Evolutionary conservation across 2,888 invertebrate species (phyloP), one percentile per base, ranked within the genome.

Genomic region (Pimpla rufipes): DNA sequence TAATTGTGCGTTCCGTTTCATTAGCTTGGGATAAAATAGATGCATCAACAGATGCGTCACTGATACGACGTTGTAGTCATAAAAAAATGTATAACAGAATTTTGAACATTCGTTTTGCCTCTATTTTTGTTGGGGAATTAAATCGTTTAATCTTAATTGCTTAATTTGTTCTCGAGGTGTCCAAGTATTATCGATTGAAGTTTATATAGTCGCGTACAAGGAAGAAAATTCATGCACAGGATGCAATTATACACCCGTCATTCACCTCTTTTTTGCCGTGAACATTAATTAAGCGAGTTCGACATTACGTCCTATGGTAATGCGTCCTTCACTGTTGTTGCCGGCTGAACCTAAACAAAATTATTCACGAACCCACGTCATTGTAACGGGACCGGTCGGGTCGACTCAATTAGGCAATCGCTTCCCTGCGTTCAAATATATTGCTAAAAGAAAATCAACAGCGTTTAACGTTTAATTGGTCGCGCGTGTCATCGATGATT

Each of bases 161-260:
- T 7, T 13, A 66, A 16, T 23, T 66, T 45, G 11, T 45, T 66
- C 13, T 66, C n/a, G n/a, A 23, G 3, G 50, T 42, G 42, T 45
- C 23, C 23, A 42, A 66, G 45, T 45, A 23, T 23, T 42, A 42
- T 42, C 13, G 11, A 7, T 47, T n/a, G 2, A 23, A n/a, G 29
- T 7, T 2, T 59, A n/a, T 59, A 8, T 66, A 66, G 45, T 23
- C 13, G 16, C 45, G 10, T 45, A 35, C 66, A 13, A 66, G 45
- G 16, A 66, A 66, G 45, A 8, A 21, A 23, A 29, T 66, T 66
- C 45, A 21, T 23, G 45, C 4, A 66, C 42, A 23, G 7, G 29
- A 66, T 47, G 50, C 18, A 50, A 47, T 47, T 47, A n/a, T 47
- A 16, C 50, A 47, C n/a, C 10, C 29, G 16, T 45, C 66, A 47